Percentiles rank a stretch among this genome's conserved stretches.
These are phyloP conservation scores for Callosobruchus maculatus DNA, from an alignment of 2,888 invertebrate genomes.

Conservation along the genomic window DNA sequence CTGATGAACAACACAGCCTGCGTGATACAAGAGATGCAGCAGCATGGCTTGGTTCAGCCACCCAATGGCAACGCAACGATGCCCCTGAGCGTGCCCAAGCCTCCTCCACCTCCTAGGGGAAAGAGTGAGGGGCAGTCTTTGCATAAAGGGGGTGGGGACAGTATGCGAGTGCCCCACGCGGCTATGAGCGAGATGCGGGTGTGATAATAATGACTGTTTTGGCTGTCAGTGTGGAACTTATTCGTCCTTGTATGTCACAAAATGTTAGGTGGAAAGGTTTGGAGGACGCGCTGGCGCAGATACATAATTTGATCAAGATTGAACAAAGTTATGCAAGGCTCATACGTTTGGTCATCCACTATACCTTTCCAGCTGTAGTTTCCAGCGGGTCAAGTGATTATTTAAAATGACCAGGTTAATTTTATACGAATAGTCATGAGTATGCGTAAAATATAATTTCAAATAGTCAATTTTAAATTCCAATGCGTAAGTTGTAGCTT, in stretches of 20 bases:
- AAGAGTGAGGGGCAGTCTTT: constrained; percentile 45
- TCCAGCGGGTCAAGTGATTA: too few relatives aligned
- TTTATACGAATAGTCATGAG: too few relatives aligned
- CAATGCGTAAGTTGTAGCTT: too few relatives aligned
- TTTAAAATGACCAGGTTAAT: too few relatives aligned
- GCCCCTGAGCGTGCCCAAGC: constrained; percentile 56
- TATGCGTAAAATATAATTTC: too few relatives aligned
- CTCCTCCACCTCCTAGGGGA: constrained; percentile 56
- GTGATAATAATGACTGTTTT: constrained; percentile 56
- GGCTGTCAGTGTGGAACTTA: background rate
- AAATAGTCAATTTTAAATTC: too few relatives aligned
- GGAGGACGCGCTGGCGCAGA: background rate
- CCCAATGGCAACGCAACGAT: constrained; percentile 59
- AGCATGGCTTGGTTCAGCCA: constrained; percentile 58
- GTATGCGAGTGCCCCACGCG: constrained; percentile 65
- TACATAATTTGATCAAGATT: too few relatives aligned
- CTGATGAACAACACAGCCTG: constrained; percentile 51
- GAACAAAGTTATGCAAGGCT: too few relatives aligned
- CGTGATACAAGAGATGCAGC: constrained; percentile 56
- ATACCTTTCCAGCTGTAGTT: too few relatives aligned
- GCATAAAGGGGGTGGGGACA: constrained; percentile 50
- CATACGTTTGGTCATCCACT: too few relatives aligned
- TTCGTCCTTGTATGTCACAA: background rate
- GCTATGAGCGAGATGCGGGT: constrained; percentile 88
- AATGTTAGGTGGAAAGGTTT: background rate